A percentile compares a stretch with the other conserved stretches of the same genome.
phyloP scores from a whole-genome alignment of 2,888 invertebrate genomes.

The Agriopis leucophaearia region DNA sequence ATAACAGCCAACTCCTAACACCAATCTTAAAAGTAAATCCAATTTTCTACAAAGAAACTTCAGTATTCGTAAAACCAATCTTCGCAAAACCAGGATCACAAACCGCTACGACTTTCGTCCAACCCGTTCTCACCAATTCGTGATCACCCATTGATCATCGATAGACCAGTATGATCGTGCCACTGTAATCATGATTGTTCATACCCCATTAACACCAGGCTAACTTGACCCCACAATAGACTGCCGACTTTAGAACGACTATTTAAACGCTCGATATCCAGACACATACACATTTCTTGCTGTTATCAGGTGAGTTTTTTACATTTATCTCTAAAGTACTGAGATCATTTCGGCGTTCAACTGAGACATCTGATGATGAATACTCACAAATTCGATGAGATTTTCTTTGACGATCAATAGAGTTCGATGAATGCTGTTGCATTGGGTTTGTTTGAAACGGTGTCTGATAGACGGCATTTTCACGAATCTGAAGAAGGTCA shows the following conservation, averaged over 20 bases:
- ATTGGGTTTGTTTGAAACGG: background rate
- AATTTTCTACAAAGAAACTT: conserved; percentile 1
- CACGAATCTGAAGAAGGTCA: background rate
- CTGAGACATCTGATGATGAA: background rate
- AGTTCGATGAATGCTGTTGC: background rate
- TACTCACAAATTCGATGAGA: too few species aligned
- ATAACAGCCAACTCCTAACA: conserved; percentile 19
- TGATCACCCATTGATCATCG: conserved; percentile 7
- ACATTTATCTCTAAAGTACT: background rate
- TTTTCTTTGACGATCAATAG: background rate
- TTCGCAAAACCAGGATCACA: conserved; percentile 13
- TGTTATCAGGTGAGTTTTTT: background rate
- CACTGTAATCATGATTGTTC: conserved; percentile 4
- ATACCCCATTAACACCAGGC: background rate
- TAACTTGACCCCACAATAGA: background rate
- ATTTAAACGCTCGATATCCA: conserved; percentile 42
- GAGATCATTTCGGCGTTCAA: background rate
- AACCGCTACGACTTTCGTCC: background rate
- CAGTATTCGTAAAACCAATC: background rate
- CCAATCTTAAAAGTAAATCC: conserved; percentile 13
- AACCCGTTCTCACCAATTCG: background rate
- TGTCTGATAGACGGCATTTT: background rate
- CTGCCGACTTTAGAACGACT: background rate
- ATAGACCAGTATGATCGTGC: conserved; percentile 1
- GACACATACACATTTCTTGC: conserved; percentile 22